Conservation (phyloP, 2,797 vertebrate genomes). For the Borostomias antarcticus region DNA sequence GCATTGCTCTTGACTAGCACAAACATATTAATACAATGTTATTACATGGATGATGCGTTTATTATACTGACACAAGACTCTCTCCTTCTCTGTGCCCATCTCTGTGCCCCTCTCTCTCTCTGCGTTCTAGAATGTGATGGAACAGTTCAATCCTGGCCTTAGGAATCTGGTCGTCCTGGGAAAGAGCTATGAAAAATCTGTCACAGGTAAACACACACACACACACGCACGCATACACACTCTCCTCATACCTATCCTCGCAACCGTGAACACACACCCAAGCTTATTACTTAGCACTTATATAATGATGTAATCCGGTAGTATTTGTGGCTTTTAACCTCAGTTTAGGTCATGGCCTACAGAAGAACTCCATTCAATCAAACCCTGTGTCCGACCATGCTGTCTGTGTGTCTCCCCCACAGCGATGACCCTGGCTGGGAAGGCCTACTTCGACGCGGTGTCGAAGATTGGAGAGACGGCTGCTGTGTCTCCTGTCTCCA, state of each 20-base stretch:
- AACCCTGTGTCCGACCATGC: no score
- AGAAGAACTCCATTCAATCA: no score
- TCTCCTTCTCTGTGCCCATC: neutral
- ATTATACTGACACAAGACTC: neutral
- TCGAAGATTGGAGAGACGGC: conserved; percentile 93
- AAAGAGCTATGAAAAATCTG: conserved; percentile 96
- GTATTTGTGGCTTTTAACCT: neutral
- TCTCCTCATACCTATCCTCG: no score
- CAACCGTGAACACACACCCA: no score
- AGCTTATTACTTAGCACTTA: no score
- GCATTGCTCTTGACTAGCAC: neutral
- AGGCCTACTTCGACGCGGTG: conserved; percentile 92
- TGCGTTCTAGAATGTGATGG: conserved; percentile 92
- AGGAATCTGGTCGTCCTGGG: conserved; percentile 97
- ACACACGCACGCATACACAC: no score
- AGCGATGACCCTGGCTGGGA: conserved; percentile 93
- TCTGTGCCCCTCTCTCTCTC: conserved; percentile 6
- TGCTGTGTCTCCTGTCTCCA: conserved; percentile 88
- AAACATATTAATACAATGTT: neutral
- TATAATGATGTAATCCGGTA: no score
- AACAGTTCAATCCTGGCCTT: conserved; percentile 95
- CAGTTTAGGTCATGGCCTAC: no score
- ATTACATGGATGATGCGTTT: neutral
- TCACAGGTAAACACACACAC: conserved; percentile 82
- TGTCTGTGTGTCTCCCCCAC: conserved; percentile 14